These are phyloP conservation scores for Orchestia grillus DNA, from an alignment of 1,140 invertebrate genomes.

Conservation along the genomic window DNA sequence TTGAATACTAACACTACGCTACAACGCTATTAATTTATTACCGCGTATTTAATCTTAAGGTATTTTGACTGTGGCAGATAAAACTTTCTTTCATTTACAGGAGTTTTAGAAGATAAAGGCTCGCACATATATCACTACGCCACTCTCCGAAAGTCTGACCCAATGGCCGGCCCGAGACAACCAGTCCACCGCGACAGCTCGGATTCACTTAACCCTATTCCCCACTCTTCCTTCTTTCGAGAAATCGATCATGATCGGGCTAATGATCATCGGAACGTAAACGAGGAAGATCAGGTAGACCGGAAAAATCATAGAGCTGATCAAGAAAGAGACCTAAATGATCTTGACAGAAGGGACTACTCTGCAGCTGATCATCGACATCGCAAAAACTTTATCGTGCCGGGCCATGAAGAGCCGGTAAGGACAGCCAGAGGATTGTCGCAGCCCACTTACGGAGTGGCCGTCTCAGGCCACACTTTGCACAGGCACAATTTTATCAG, in stretches of 20 bases:
- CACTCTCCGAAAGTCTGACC: background rate
- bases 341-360: background rate
- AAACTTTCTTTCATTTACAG: background rate
- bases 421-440: background rate
- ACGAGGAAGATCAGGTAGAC: background rate
- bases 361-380: background rate
- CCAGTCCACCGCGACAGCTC: background rate
- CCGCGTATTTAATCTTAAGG: no score
- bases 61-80: no score
- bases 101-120: background rate
- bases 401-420: background rate
- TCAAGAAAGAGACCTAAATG: background rate
- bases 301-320: background rate
- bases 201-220: background rate
- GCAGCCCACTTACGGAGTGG: background rate
- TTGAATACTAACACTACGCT: no score
- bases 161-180: background rate
- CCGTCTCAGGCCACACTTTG: background rate
- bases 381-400: background rate
- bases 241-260: background rate
- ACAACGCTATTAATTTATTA: no score
- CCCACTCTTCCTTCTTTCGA: constrained; percentile 33
- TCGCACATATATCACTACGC: constrained; percentile 17
- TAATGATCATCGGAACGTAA: background rate
- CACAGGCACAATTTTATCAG: background rate